Conservation (phyloP, 1,140 invertebrate species). For the Caenorhabditis remanei region DNA sequence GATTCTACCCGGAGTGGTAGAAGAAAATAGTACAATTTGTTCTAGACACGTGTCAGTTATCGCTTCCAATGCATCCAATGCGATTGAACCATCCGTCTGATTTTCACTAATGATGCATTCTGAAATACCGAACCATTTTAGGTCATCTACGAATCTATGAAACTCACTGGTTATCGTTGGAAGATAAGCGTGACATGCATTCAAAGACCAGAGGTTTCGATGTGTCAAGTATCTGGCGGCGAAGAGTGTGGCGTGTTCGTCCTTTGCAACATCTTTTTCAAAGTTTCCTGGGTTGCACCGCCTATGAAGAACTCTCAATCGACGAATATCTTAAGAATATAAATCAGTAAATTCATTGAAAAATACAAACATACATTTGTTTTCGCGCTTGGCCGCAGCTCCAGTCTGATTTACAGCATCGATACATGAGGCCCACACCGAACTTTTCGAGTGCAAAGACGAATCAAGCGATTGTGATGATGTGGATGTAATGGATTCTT, state of each 20-base stretch:
- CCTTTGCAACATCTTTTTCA: not conserved
- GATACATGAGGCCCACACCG: not conserved
- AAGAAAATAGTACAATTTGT: not conserved
- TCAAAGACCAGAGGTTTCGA: not conserved
- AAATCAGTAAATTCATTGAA: not conserved
- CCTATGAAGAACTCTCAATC: not conserved
- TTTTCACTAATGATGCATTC: not conserved
- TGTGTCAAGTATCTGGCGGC: not conserved
- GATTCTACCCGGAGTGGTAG: not conserved
- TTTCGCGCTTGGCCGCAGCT: not conserved
- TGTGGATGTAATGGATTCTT: not conserved
- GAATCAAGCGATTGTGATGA: not conserved
- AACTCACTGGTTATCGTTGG: not conserved
- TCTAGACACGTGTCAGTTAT: not conserved
- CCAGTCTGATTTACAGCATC: not conserved
- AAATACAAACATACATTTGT: not conserved
- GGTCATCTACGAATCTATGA: not conserved
- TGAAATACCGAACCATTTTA: not conserved
- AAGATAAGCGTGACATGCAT: not conserved
- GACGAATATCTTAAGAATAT: not conserved
- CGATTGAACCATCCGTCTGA: not conserved
- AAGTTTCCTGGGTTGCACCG: not conserved
- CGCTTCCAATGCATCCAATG: not conserved
- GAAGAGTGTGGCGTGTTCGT: not conserved
- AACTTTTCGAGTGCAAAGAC: not conserved